Evolutionary conservation across 1,140 invertebrate genomes (phyloP).

Genomic region (fruit fly (Drosophila melanogaster)): DNA sequence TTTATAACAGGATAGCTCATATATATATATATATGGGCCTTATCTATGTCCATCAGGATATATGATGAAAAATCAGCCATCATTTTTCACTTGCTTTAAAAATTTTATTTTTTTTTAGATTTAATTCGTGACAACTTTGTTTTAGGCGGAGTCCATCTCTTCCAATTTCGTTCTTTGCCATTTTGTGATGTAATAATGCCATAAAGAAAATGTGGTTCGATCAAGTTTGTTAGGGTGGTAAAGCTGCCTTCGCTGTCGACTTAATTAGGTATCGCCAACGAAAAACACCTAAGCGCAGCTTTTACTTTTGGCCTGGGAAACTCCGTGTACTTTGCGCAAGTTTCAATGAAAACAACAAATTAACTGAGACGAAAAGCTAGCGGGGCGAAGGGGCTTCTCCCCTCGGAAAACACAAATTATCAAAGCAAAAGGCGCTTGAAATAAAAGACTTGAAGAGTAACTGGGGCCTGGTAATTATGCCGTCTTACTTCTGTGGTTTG

Average conservation of each 20-base stretch:
- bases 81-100: constrained; percentile 62
- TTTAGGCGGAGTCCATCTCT: constrained; percentile 27
- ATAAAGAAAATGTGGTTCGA: neutral
- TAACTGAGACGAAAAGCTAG: constrained; percentile 51
- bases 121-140: constrained; percentile 72
- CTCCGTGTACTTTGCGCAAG: constrained; percentile 44
- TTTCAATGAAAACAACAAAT: constrained; percentile 69
- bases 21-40: constrained; percentile 11
- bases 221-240: too few relatives aligned
- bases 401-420: constrained; percentile 25
- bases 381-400: neutral
- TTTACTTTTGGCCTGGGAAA: constrained; percentile 69
- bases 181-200: constrained; percentile 1
- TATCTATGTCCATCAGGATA: constrained; percentile 35
- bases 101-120: constrained; percentile 70
- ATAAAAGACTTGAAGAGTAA: constrained; percentile 2
- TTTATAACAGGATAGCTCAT: constrained; percentile 10
- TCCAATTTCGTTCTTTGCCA: neutral
- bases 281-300: constrained; percentile 51
- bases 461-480: constrained; percentile 51
- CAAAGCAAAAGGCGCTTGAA: constrained; percentile 27
- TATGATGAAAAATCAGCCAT: constrained; percentile 60
- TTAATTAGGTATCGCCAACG: constrained; percentile 5
- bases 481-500: constrained; percentile 14
- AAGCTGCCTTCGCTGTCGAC: neutral